These are phyloP conservation scores for Progne subis DNA, from an alignment of 2,113 vertebrate species.

Conservation along the genomic window DNA sequence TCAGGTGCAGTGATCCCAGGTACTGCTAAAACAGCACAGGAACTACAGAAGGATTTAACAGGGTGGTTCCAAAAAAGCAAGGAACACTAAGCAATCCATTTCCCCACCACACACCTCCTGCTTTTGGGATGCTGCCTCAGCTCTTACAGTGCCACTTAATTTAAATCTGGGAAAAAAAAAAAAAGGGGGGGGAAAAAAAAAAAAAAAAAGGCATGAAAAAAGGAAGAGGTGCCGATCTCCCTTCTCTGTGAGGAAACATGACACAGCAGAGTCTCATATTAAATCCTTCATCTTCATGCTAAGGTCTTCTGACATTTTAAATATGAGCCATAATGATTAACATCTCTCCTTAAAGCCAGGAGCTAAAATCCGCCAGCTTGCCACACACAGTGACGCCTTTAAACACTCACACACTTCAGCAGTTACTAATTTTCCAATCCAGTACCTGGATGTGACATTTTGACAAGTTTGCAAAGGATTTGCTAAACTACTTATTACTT, in stretches of 20 bases:
- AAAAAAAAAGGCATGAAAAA: too few species aligned
- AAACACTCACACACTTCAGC: conserved; percentile 69
- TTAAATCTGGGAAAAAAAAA: not conserved
- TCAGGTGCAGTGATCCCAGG: not conserved
- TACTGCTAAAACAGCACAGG: not conserved
- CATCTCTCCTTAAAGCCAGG: conserved; percentile 67
- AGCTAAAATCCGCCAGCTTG: conserved; percentile 66
- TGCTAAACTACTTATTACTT: conserved; percentile 70
- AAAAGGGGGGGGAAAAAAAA: not conserved
- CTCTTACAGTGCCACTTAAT: not conserved
- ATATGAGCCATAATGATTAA: conserved; percentile 68
- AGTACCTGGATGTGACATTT: conserved; percentile 74
- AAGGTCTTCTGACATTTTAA: conserved; percentile 72
- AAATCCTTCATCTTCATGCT: conserved; percentile 52
- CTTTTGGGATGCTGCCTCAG: not conserved
- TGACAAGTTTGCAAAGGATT: conserved; percentile 72
- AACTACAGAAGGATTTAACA: not conserved
- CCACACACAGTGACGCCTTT: conserved; percentile 61
- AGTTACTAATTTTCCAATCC: conserved; percentile 76
- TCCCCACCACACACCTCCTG: not conserved
- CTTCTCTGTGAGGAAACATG: conserved; percentile 7
- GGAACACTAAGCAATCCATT: not conserved
- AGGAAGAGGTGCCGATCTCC: not conserved
- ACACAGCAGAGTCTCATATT: conserved; percentile 26
- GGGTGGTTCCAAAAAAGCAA: not conserved